A percentile compares a stretch with the other conserved stretches of the same genome.
Conservation (phyloP, 2,113 vertebrate genomes). For the Platysteira castanea region DNA sequence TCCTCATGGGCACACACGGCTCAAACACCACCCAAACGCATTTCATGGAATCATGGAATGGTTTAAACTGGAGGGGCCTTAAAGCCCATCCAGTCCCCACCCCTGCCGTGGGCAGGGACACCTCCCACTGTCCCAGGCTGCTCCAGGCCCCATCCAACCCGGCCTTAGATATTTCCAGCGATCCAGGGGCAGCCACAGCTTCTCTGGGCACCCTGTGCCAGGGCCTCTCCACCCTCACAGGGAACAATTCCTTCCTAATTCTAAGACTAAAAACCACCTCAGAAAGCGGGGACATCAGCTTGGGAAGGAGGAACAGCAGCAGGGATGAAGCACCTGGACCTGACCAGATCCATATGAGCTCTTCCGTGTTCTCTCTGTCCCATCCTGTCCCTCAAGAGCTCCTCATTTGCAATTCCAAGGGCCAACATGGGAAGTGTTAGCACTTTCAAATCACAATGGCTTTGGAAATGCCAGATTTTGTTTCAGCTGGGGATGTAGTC, state of each 20-base stretch:
- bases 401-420: accelerated
- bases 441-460: accelerated
- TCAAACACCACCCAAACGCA: neutral
- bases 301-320: neutral
- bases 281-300: accelerated
- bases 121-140: accelerated
- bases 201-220: neutral
- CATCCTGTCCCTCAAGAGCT: neutral
- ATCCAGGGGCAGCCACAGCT: neutral
- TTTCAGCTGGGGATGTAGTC: neutral
- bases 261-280: neutral
- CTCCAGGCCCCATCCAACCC: accelerated
- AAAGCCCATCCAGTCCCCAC: neutral
- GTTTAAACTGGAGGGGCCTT: neutral
- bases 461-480: neutral
- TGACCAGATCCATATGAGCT: neutral
- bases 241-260: neutral
- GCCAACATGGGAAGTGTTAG: neutral
- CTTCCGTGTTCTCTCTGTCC: neutral
- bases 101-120: neutral
- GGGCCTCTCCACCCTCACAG: accelerated
- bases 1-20: accelerated
- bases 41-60: neutral
- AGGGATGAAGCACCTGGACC: neutral
- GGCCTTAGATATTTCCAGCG: neutral